Base-by-base conservation (phyloP, 1,140 invertebrate species). In the Zaprionus camerounensis region DNA sequence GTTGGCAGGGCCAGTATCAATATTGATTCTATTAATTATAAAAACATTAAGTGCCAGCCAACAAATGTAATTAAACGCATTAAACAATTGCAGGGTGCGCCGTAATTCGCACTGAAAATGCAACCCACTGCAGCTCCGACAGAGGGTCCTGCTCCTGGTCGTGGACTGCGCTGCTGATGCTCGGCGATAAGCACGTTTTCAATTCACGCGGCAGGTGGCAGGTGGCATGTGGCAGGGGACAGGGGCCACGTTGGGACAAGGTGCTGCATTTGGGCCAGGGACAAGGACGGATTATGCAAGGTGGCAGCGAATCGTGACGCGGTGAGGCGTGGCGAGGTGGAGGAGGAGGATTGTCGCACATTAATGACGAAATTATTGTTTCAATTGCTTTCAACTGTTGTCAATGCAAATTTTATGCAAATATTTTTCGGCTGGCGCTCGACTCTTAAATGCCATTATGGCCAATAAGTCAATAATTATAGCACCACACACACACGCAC, bases 1-100 rank as follows among this genome's bases (percentile, higher is more conserved):
- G 31, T 9, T 41, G 36, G 17, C n/a, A 26, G 55, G 61, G 57
- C 65, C 85, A 86, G 79, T 83, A 82, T 82, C 80, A 91, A 91
- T 91, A 91, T 91, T 91, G 90, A 91, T 91, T 92, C 90, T 91
- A 91, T 91, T 91, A 91, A 91, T 91, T 91, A 91, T 90, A 91
- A 91, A 91, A 91, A 91, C 90, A 91, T 91, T 91, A 91, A 91
- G 91, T 90, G 88, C 69, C 84, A 51, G 79, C 79, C 76, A 86
- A 85, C 86, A 90, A 90, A 90, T 90, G 85, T 90, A 90, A 90
- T 90, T 90, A 90, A 90, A 90, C 86, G 81, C 85, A 88, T 90
- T 90, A 85, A 90, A 90, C 85, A 90, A 90, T 90, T 90, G 85
- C 68, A 77, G 57, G 34, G 68, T 53, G 76, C 59, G 62, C 38